A percentile compares a stretch with the other conserved stretches of the same genome.
Conservation (phyloP, 2,113 vertebrate species). For the Ifrita kowaldi region DNA sequence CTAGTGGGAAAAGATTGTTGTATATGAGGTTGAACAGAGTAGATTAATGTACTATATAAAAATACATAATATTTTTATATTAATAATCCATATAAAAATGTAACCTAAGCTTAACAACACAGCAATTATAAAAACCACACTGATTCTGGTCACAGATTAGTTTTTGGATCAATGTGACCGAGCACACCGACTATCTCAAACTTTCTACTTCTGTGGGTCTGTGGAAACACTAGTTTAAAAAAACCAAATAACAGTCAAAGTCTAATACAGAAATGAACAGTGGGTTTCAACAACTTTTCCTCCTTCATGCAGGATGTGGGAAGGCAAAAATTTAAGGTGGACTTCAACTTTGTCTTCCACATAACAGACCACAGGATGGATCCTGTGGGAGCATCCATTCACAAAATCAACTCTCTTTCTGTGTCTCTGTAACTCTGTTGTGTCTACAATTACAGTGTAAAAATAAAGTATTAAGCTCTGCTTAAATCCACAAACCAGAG, state of each 20-base stretch:
- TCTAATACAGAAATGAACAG: not conserved
- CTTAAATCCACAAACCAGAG: not conserved
- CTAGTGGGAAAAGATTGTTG: not conserved
- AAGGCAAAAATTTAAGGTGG: not conserved
- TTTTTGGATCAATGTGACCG: not conserved
- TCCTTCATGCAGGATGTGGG: not conserved
- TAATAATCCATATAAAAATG: not conserved
- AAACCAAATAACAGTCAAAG: not conserved
- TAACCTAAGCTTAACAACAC: not conserved
- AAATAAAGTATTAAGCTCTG: not conserved
- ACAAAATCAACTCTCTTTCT: not conserved
- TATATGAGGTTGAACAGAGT: not conserved
- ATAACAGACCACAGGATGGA: not conserved
- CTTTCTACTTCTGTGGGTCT: not conserved
- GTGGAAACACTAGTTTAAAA: not conserved
- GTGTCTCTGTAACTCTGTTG: not conserved
- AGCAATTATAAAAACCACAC: not conserved
- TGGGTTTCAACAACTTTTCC: not conserved
- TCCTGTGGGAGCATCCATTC: not conserved
- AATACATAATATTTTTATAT: not conserved
- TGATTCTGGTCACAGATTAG: not conserved
- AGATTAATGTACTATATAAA: not conserved
- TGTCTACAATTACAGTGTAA: not conserved
- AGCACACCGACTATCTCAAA: not conserved
- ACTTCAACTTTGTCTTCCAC: not conserved